Conservation (phyloP, 2,888 invertebrate genomes). For the Nymphalis urticae region DNA sequence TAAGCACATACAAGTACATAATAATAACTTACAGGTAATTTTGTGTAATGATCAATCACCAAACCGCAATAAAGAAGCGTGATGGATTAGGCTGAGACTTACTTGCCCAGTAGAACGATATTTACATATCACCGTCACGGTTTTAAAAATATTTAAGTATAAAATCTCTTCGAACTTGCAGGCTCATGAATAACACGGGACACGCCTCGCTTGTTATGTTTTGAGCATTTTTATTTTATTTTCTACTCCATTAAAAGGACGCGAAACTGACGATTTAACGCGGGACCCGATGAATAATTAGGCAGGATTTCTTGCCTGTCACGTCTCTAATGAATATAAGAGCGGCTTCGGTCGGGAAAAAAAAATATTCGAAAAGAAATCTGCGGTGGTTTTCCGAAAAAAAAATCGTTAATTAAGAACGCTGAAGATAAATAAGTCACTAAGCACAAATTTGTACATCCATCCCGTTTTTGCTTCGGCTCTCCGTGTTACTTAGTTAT, state of each 20-base stretch:
- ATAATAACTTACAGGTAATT: too few species aligned
- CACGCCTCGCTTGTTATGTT: conserved; percentile 76
- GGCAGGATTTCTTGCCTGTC: conserved; percentile 76
- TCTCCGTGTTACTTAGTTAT: conserved; percentile 63
- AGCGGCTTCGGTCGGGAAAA: conserved; percentile 53
- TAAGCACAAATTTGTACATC: conserved; percentile 75
- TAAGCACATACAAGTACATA: too few species aligned
- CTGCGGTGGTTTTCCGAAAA: conserved; percentile 55
- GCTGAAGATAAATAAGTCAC: conserved; percentile 73
- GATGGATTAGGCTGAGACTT: too few species aligned
- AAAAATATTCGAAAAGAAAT: conserved; percentile 61
- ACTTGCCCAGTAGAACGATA: background rate
- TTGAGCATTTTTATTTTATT: conserved; percentile 66
- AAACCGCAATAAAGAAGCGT: too few species aligned
- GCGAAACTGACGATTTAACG: conserved; percentile 70
- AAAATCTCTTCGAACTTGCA: conserved; percentile 53
- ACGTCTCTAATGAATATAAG: conserved; percentile 77
- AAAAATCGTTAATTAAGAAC: conserved; percentile 72
- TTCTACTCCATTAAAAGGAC: conserved; percentile 71
- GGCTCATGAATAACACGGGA: conserved; percentile 72
- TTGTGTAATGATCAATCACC: too few species aligned
- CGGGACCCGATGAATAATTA: conserved; percentile 77
- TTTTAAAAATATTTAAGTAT: conserved; percentile 62
- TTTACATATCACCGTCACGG: conserved; percentile 44
- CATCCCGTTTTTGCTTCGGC: conserved; percentile 67